Conservation (phyloP, 2,888 invertebrate species). For the Steromphala cineraria region DNA sequence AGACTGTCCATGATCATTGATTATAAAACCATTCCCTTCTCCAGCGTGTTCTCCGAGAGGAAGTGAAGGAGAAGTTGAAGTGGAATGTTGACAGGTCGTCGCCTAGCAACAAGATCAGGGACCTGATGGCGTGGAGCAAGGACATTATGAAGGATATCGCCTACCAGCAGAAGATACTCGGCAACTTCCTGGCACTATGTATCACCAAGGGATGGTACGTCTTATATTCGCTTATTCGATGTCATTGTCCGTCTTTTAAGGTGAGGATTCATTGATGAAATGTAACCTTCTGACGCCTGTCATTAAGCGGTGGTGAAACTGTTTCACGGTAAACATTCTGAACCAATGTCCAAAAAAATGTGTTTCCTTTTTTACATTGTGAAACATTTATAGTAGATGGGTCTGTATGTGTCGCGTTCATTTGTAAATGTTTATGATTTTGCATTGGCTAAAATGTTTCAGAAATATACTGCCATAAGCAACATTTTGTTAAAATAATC, state of each 20-base stretch:
- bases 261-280: too few relatives aligned
- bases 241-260: neutral
- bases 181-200: constrained; percentile 69
- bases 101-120: constrained; percentile 75
- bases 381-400: too few relatives aligned
- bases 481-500: too few relatives aligned
- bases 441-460: too few relatives aligned
- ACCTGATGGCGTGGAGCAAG: constrained; percentile 75
- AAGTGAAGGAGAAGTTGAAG: constrained; percentile 74
- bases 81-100: constrained; percentile 75
- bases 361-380: too few relatives aligned
- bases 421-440: too few relatives aligned
- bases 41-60: constrained; percentile 73
- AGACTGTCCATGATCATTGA: too few relatives aligned
- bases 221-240: neutral
- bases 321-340: too few relatives aligned
- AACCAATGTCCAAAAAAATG: too few relatives aligned
- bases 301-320: neutral
- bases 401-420: too few relatives aligned
- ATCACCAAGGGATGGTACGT: constrained; percentile 73
- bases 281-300: neutral
- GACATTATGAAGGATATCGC: constrained; percentile 75
- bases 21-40: neutral
- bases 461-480: too few relatives aligned
- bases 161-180: constrained; percentile 72